These are phyloP conservation scores for Watsonalla cultraria DNA, from an alignment of 2,888 invertebrate species.

Conservation along the genomic window DNA sequence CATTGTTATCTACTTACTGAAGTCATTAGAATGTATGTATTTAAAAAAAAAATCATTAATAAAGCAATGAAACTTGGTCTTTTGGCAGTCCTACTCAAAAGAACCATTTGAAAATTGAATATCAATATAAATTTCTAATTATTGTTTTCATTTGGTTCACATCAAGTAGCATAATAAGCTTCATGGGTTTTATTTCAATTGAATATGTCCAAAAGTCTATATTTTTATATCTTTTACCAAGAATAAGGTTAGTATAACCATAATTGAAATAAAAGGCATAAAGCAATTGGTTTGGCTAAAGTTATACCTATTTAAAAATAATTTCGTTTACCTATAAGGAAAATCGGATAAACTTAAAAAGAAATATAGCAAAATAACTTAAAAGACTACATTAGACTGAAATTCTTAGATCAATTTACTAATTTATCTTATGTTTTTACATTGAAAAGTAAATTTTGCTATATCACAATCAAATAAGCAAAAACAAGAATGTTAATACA, in stretches of 20 bases:
- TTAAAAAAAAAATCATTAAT: not conserved
- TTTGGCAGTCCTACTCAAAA: not conserved
- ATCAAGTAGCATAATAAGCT: not conserved
- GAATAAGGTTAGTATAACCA: too few relatives aligned
- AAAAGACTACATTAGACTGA: not conserved
- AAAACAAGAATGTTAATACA: slow-evolving; percentile 17
- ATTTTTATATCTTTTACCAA: not conserved
- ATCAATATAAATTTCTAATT: not conserved
- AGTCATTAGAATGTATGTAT: too few relatives aligned
- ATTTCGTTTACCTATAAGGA: not conserved
- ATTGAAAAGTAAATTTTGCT: slow-evolving; percentile 25
- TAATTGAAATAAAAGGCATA: not conserved
- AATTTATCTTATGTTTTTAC: slow-evolving; percentile 3
- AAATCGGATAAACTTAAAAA: not conserved
- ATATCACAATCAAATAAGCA: slow-evolving; percentile 18
- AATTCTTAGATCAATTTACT: not conserved
- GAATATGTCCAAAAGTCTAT: not conserved
- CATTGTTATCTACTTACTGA: not conserved
- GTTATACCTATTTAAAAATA: not conserved
- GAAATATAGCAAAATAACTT: not conserved
- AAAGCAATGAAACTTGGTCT: slow-evolving; percentile 1
- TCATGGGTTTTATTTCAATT: not conserved
- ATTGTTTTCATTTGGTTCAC: not conserved
- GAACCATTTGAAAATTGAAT: not conserved
- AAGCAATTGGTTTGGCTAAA: slow-evolving; percentile 1